Evolutionary conservation across 2,888 invertebrate species (phyloP).

Genomic region (Creontiades dilutus): DNA sequence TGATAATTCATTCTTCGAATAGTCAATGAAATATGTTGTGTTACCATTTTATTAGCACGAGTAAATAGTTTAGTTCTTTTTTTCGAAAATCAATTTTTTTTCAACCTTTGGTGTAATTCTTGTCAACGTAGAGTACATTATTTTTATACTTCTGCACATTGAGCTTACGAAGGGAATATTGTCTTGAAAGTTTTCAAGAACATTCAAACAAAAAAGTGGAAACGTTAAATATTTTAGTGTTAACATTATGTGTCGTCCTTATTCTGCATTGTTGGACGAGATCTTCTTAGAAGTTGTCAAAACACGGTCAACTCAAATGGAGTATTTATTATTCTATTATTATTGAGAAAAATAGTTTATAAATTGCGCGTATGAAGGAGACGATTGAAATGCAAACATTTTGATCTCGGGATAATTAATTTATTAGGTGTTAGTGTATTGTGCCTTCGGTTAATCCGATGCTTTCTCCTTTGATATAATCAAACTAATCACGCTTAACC

Average conservation of each 20-base stretch:
- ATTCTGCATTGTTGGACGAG: background rate
- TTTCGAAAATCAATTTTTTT: background rate
- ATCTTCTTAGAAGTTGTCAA: background rate
- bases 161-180: background rate
- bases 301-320: background rate
- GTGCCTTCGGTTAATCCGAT: slow-evolving; percentile 58
- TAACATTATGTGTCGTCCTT: background rate
- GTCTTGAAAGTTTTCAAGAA: background rate
- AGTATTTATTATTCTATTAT: background rate
- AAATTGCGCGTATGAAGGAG: background rate
- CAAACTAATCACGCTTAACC: slow-evolving; percentile 59
- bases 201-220: no score
- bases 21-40: slow-evolving; percentile 15
- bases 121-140: slow-evolving; percentile 4
- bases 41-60: slow-evolving; percentile 29
- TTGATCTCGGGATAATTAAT: slow-evolving; percentile 47
- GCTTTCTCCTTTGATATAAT: slow-evolving; percentile 57
- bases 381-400: slow-evolving; percentile 39
- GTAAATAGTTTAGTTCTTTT: background rate
- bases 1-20: background rate
- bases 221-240: background rate
- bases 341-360: slow-evolving; percentile 25
- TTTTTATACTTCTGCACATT: background rate
- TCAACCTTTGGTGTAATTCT: slow-evolving; percentile 12
- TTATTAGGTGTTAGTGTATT: slow-evolving; percentile 49